Base-by-base conservation (phyloP, 2,797 vertebrate genomes). In the Psittacula echo region DNA sequence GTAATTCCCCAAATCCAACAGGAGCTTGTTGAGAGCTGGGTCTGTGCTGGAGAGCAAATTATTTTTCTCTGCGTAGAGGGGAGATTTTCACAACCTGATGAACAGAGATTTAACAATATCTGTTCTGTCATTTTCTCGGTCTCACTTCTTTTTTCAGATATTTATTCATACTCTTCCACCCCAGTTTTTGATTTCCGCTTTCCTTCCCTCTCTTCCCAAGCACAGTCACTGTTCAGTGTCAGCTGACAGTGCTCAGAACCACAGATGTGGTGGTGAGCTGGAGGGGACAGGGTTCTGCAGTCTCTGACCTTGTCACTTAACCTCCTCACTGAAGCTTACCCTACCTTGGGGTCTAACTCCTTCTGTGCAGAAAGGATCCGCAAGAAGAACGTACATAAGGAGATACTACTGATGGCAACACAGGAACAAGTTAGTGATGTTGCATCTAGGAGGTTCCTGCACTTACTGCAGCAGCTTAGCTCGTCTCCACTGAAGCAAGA, bases 391-490 rank as follows among this genome's bases (percentile, higher is more conserved):
- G 15, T 39, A 62, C 14, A 4, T 18, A 10, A 51, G 58, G 60
- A 41, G 71, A 37, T 85, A 47, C 93, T 70, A 29, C 50, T 14
- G 44, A 74, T 37, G 41, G 47, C 16, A 67, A 11, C 20, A 16
- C 3, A 7, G 2, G 37, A 45, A 34, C 32, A 45, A 42, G 53
- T 10, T 18, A 24, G 16, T 16, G 13, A 6, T 32, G 11, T 0
- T 29, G 16, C 1, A 0, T 45, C 26, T n/a, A 47, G 58, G 58
- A 68, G 8, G 34, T 15, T 62, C 30, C 47, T 72, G 44, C n/a
- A 5, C 12, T 60, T 27, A 26, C 7, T 62, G 70, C 29, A 74
- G 61, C 41, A 47, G 72, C 29, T 80, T 41, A 91, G 27, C 60
- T 71, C 72, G 21, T 19, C n/a, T 73, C 20, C 0, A 0, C 16